A percentile compares a stretch with the other conserved stretches of the same genome.
These are phyloP conservation scores for Gadopsis bispinosus DNA, from an alignment of 2,797 vertebrate genomes.

Conservation along the genomic window DNA sequence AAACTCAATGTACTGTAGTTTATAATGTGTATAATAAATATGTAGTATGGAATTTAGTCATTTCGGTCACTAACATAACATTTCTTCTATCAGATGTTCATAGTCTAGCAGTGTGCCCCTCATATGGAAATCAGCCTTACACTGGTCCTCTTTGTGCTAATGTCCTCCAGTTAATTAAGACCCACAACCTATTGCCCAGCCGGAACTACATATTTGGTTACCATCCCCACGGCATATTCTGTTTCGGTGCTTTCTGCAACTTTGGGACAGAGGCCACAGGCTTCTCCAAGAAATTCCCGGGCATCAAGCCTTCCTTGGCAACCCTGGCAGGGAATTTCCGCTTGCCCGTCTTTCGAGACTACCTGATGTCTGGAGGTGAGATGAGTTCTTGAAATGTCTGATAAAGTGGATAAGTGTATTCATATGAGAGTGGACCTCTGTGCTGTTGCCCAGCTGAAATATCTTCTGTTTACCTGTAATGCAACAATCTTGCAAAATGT, in stretches of 20 bases:
- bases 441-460: conserved; percentile 56
- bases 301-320: conserved; percentile 93
- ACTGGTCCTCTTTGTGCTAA: conserved; percentile 39
- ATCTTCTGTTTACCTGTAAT: conserved; percentile 52
- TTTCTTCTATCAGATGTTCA: conserved; percentile 1
- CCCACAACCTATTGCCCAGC: conserved; percentile 92
- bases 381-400: conserved; percentile 25
- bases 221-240: conserved; percentile 97
- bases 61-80: not conserved
- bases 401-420: conserved; percentile 46
- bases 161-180: conserved; percentile 93
- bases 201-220: conserved; percentile 98
- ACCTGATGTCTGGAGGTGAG: conserved; percentile 98
- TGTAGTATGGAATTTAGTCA: not conserved
- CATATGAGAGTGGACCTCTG: conserved; percentile 74
- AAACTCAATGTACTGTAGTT: not conserved
- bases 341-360: conserved; percentile 93
- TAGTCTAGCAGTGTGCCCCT: not conserved
- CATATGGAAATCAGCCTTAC: conserved; percentile 24
- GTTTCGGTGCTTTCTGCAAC: conserved; percentile 97
- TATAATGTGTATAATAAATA: not conserved
- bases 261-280: conserved; percentile 96
- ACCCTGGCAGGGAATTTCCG: conserved; percentile 97
- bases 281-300: conserved; percentile 95
- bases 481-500: not conserved